These are phyloP conservation scores for Hycleus phaleratus DNA, from an alignment of 1,140 invertebrate species.

Conservation along the genomic window DNA sequence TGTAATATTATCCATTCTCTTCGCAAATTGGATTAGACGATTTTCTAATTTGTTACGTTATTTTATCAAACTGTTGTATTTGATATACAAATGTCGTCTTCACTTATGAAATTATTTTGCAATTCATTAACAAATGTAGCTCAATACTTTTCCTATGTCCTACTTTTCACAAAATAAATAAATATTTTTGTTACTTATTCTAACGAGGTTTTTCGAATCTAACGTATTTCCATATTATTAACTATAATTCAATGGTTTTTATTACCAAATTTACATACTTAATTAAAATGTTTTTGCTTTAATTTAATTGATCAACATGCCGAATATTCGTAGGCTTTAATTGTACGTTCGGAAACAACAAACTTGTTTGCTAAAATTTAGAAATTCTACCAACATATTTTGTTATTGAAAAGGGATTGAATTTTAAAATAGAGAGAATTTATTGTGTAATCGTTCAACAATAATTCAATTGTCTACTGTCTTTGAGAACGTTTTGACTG, in stretches of 20 bases:
- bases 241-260: too few species aligned
- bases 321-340: too few species aligned
- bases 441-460: not conserved
- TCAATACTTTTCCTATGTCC: slow-evolving; percentile 4
- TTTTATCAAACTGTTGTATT: not conserved
- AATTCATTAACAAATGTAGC: slow-evolving; percentile 6
- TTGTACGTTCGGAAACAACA: too few species aligned
- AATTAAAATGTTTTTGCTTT: too few species aligned
- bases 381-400: too few species aligned
- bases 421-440: too few species aligned
- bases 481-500: not conserved
- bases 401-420: not conserved
- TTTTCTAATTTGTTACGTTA: too few species aligned
- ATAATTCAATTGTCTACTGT: not conserved
- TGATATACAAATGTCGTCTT: slow-evolving; percentile 4
- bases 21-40: too few species aligned
- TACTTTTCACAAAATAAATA: slow-evolving; percentile 3
- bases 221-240: too few species aligned
- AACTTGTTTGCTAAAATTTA: not conserved
- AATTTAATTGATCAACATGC: too few species aligned
- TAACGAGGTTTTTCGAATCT: not conserved
- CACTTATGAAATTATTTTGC: slow-evolving; percentile 12
- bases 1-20: too few species aligned
- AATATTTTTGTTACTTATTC: not conserved
- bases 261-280: too few species aligned